Conservation (phyloP, 2,888 invertebrate genomes). For the Rhodophaea formosa region DNA sequence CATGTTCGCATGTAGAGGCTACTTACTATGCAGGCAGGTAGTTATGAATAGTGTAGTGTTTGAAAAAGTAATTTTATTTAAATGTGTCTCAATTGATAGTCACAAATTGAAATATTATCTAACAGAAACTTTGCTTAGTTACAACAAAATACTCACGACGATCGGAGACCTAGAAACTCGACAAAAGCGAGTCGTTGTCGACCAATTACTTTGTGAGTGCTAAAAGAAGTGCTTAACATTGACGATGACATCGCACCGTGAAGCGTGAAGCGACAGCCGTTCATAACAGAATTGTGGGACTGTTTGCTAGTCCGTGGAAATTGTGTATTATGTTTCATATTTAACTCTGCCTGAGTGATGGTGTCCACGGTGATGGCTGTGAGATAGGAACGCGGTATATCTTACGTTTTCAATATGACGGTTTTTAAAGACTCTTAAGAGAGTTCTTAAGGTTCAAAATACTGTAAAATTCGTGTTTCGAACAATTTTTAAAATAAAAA, state of each 20-base stretch:
- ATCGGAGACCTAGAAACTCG: not conserved
- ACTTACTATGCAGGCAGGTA: too few relatives aligned
- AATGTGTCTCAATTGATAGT: too few relatives aligned
- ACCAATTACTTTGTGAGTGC: slow-evolving; percentile 5
- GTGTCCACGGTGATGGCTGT: too few relatives aligned
- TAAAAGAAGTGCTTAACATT: slow-evolving; percentile 2
- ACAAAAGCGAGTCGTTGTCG: slow-evolving; percentile 3
- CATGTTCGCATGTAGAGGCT: too few relatives aligned
- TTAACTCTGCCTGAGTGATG: not conserved
- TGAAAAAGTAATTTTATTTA: too few relatives aligned
- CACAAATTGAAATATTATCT: not conserved
- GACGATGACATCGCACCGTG: slow-evolving; percentile 24
- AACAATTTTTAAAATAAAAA: too few relatives aligned
- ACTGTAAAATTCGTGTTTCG: too few relatives aligned
- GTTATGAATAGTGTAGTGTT: too few relatives aligned
- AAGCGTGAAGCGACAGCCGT: slow-evolving; percentile 45
- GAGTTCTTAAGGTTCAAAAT: too few relatives aligned
- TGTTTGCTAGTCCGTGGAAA: not conserved
- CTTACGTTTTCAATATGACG: too few relatives aligned
- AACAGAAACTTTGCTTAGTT: not conserved
- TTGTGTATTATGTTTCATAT: not conserved
- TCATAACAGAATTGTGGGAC: slow-evolving; percentile 22
- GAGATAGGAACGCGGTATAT: too few relatives aligned
- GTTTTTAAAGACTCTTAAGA: too few relatives aligned
- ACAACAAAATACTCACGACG: not conserved